Conservation (phyloP, 2,113 vertebrate genomes). For the Dasypus novemcinctus region DNA sequence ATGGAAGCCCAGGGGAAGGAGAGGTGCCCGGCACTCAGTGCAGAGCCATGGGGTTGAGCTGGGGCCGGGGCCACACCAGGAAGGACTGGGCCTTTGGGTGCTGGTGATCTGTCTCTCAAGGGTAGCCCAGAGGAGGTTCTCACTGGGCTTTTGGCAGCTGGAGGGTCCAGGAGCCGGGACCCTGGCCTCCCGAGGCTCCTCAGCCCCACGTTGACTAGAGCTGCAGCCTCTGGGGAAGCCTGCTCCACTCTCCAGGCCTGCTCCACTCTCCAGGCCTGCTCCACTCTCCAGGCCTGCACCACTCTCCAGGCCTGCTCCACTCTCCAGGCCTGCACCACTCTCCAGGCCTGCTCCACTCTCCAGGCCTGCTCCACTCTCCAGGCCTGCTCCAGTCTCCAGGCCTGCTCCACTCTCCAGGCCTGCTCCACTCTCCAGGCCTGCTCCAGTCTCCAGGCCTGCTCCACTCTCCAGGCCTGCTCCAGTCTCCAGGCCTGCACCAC, state of each 20-base stretch:
- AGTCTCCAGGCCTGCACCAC: not conserved
- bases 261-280: too few relatives aligned
- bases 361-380: not conserved
- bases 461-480: not conserved
- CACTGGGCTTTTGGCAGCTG: not conserved
- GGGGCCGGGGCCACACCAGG: not conserved
- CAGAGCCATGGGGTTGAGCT: not conserved
- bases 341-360: not conserved
- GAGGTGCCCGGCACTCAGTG: not conserved
- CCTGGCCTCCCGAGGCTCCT: not conserved
- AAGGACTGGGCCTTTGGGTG: not conserved
- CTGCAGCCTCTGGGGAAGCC: too few relatives aligned
- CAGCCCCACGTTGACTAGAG: not conserved
- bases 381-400: not conserved
- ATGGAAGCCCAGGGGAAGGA: not conserved
- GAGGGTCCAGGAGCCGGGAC: too few relatives aligned
- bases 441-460: accelerated
- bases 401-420: not conserved
- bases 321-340: not conserved
- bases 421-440: not conserved
- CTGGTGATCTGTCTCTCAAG: not conserved
- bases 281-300: not conserved
- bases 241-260: not conserved
- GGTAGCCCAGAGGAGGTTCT: not conserved
- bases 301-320: not conserved